phyloP scores from a whole-genome alignment of 2,888 invertebrate genomes.

The Leptothorax acervorum region DNA sequence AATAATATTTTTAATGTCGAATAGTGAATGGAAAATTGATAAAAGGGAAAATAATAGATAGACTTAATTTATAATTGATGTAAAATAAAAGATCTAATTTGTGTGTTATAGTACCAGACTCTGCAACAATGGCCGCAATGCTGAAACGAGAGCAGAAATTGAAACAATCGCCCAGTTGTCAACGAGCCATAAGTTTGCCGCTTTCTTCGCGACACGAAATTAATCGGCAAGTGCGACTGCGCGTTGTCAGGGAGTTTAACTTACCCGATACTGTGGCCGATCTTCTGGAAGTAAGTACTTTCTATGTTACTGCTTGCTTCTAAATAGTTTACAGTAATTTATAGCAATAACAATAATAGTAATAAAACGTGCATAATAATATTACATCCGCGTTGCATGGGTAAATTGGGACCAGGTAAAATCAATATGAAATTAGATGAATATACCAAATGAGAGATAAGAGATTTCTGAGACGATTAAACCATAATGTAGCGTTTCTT shows the following conservation, averaged over 20 bases:
- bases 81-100: not conserved
- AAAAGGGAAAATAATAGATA: not conserved
- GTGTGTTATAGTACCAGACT: slow-evolving; percentile 89
- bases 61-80: not conserved
- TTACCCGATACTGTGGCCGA: slow-evolving; percentile 95
- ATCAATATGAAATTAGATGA: slow-evolving; percentile 6
- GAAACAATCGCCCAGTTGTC: slow-evolving; percentile 92
- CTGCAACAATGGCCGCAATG: slow-evolving; percentile 92
- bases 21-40: not conserved
- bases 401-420: slow-evolving; percentile 1
- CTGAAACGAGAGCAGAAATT: slow-evolving; percentile 94
- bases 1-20: not conserved
- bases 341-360: not conserved
- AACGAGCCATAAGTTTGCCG: slow-evolving; percentile 91
- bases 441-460: not conserved
- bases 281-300: slow-evolving; percentile 88
- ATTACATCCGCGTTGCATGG: not conserved
- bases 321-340: slow-evolving; percentile 17
- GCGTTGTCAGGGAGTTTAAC: slow-evolving; percentile 97
- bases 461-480: slow-evolving; percentile 7
- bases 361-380: not conserved
- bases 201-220: slow-evolving; percentile 92
- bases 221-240: slow-evolving; percentile 91
- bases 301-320: not conserved
- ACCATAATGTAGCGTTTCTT: not conserved